Conservation (phyloP, 2,797 vertebrate species). For the Halcyon leucocephala region DNA sequence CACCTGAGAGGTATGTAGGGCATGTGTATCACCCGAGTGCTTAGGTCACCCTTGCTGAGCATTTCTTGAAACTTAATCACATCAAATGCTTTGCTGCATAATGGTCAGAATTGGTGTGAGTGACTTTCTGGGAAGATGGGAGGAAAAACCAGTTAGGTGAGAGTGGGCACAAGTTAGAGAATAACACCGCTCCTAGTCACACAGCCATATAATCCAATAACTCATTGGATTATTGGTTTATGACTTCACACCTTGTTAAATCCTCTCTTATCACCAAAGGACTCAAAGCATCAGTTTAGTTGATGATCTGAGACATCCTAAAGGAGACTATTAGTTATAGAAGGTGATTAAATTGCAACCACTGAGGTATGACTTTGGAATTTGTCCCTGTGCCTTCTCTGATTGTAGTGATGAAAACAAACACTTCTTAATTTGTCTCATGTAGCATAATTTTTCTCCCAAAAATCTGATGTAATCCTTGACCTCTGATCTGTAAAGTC, state of each 20-base stretch:
- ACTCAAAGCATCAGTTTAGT: neutral
- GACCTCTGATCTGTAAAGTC: neutral
- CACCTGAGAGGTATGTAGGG: neutral
- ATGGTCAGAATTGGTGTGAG: neutral
- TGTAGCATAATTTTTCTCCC: neutral
- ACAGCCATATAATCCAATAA: accelerated
- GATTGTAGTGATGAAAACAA: neutral
- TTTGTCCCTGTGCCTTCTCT: neutral
- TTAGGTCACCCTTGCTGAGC: neutral
- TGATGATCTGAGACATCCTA: neutral
- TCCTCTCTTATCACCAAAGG: neutral
- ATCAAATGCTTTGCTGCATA: neutral
- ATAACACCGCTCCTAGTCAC: accelerated
- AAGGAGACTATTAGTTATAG: neutral
- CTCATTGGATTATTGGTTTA: neutral
- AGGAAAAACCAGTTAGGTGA: neutral
- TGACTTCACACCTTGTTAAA: neutral
- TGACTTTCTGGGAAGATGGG: neutral
- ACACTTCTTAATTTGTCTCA: neutral
- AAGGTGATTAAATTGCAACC: neutral
- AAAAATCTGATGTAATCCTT: neutral
- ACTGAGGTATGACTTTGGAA: neutral
- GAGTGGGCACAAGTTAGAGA: neutral
- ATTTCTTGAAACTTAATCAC: neutral
- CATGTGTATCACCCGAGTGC: accelerated